These are phyloP conservation scores for Drymonia ruficornis DNA, from an alignment of 2,888 invertebrate genomes.

Conservation along the genomic window DNA sequence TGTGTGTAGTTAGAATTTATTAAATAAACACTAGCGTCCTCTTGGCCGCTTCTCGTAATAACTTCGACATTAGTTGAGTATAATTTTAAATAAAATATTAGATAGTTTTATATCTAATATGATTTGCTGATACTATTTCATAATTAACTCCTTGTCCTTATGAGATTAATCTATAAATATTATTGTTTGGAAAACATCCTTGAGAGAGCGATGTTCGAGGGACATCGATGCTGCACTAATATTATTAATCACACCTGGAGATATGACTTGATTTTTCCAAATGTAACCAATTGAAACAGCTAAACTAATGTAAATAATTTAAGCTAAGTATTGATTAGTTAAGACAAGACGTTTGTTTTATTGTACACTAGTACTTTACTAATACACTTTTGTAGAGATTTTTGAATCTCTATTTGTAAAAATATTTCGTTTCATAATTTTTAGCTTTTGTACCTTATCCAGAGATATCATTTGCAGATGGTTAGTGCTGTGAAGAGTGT, in stretches of 20 bases:
- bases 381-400: no score
- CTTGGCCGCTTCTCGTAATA: no score
- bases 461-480: background rate
- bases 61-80: no score
- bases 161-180: background rate
- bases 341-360: no score
- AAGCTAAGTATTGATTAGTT: no score
- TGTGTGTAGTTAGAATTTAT: no score
- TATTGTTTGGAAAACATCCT: conserved; percentile 54
- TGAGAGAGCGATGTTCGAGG: conserved; percentile 31
- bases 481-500: background rate
- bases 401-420: no score
- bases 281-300: background rate
- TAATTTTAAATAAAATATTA: no score
- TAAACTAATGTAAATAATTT: no score
- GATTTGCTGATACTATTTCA: background rate
- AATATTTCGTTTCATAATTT: background rate
- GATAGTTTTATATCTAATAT: background rate
- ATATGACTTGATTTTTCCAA: conserved; percentile 52
- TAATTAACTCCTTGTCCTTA: no score
- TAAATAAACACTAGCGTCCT: no score
- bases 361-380: no score
- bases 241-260: conserved; percentile 55
- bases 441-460: background rate
- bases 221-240: conserved; percentile 42